Evolutionary conservation across 2,113 vertebrate genomes (phyloP), one percentile per base, ranked within the genome.

Genomic region (Chaenogobius annularis): DNA sequence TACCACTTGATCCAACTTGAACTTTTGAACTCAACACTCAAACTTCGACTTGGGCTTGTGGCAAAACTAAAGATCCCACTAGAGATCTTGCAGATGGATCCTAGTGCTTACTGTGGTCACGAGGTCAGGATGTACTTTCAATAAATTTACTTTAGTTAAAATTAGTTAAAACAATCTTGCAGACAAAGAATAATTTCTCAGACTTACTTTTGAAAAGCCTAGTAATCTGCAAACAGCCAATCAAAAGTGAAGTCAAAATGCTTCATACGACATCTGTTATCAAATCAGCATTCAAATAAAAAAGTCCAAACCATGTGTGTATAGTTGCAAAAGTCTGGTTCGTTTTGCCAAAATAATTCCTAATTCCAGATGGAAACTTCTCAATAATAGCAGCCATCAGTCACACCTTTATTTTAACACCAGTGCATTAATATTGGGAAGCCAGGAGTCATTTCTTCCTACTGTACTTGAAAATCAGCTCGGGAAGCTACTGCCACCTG

Each of bases 391-490:
- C 48, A 54, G 11, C n/a, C 22, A 26, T 26, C 55, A 58, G 10
- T 26, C 55, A 58, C 55, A 58, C 55, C 55, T 58, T 58, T 26
- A 58, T 22, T 55, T 55, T 55, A 7, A 7, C 52, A 55, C 52
- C 55, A 26, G 20, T 23, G 55, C 4, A 6, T 23, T 26, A 58
- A 58, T 20, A 11, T 55, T 3, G 12, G 55, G 23, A 55, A 55
- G 11, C 56, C 48, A 1, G 26, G 37, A 82, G 69, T 46, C 31
- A 75, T 47, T 66, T 80, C 61, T 76, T 78, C 72, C 72, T 78
- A 47, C 63, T 72, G 50, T 75, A 69, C 50, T 58, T 17, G 73
- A 69, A 66, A 79, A 82, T 70, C 54, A 48, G 46, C 56, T 75
- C 66, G 62, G 59, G 35, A 74, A 66, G 31, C 61, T 43, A 19